Percentiles rank a stretch among this genome's conserved stretches.
Conservation (phyloP, 2,888 invertebrate genomes). For the Sthenelais limicola region DNA sequence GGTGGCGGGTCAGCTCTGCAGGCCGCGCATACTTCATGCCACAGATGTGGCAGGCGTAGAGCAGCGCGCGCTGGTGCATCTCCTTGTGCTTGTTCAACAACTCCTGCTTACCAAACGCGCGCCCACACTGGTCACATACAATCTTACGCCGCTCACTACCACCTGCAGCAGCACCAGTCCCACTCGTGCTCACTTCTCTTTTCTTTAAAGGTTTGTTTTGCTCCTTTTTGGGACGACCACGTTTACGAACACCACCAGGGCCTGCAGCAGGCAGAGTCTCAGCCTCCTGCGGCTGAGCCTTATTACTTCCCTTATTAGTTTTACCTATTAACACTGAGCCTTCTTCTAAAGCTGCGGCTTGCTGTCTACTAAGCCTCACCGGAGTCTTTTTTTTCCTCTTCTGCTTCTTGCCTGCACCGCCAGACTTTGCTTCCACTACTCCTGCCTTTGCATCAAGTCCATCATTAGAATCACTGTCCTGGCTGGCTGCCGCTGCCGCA, state of each 20-base stretch:
- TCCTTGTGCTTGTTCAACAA: constrained; percentile 41
- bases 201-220: constrained; percentile 24
- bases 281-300: too few species aligned
- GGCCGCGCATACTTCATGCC: constrained; percentile 52
- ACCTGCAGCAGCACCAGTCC: not conserved
- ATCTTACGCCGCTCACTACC: constrained; percentile 12
- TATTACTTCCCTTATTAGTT: too few species aligned
- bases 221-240: constrained; percentile 22
- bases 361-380: constrained; percentile 16
- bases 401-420: constrained; percentile 35
- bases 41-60: constrained; percentile 54
- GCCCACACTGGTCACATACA: constrained; percentile 44
- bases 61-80: constrained; percentile 26
- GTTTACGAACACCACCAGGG: not conserved
- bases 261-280: not conserved
- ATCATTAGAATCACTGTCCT: not conserved
- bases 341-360: constrained; percentile 10
- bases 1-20: constrained; percentile 55
- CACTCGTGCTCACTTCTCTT: not conserved
- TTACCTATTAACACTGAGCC: not conserved
- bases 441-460: too few species aligned
- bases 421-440: not conserved
- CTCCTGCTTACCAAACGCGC: constrained; percentile 42
- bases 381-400: constrained; percentile 43
- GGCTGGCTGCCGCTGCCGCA: not conserved